These are phyloP conservation scores for Nasonovia ribisnigri DNA, from an alignment of 2,888 invertebrate genomes.

Conservation along the genomic window DNA sequence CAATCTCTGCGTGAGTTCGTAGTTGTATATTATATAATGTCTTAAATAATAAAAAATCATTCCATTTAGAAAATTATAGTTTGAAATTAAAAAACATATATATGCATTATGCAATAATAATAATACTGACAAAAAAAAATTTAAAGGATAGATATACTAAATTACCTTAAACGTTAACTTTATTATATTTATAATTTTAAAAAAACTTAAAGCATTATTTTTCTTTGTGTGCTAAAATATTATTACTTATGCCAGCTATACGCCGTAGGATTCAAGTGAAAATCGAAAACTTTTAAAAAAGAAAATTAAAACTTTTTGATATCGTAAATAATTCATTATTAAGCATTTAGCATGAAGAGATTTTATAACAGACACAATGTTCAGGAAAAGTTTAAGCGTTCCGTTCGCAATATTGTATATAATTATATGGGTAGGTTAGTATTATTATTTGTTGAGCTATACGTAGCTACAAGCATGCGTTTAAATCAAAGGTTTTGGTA, in stretches of 20 bases:
- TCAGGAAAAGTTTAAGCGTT: neutral
- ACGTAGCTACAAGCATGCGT: neutral
- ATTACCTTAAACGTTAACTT: conserved; percentile 10
- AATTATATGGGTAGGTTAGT: neutral
- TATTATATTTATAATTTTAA: conserved; percentile 38
- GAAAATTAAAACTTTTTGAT: conserved; percentile 36
- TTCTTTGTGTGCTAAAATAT: neutral
- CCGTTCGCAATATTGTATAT: neutral
- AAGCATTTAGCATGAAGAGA: neutral
- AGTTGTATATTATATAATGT: neutral
- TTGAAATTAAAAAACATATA: neutral
- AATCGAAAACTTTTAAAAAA: conserved; percentile 45
- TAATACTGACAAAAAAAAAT: neutral
- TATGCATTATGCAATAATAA: neutral
- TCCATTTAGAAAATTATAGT: conserved; percentile 19
- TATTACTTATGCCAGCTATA: conserved; percentile 2
- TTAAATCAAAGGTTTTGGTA: neutral
- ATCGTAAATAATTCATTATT: conserved; percentile 32
- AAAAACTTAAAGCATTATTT: conserved; percentile 42
- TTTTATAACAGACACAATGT: neutral
- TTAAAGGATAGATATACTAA: neutral
- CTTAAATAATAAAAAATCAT: conserved; percentile 17
- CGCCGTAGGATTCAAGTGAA: neutral
- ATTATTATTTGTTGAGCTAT: neutral
- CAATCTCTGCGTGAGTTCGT: conserved; percentile 45